These are phyloP conservation scores for Cyprinus carpio DNA, from an alignment of 2,113 vertebrate species.

Conservation along the genomic window DNA sequence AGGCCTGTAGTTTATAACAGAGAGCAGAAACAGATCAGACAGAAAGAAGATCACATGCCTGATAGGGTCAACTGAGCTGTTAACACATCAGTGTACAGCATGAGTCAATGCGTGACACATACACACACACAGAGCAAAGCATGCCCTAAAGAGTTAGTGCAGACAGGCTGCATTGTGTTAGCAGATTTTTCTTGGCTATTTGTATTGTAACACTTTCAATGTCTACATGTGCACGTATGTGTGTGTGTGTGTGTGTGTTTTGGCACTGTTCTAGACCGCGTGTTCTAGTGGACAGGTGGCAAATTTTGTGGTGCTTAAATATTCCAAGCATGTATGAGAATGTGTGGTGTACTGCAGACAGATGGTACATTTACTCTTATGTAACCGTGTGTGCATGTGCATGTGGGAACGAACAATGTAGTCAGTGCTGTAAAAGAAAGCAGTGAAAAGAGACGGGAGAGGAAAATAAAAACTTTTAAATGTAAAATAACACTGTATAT, in stretches of 20 bases:
- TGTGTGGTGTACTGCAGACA: slow-evolving; percentile 52
- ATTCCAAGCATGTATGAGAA: slow-evolving; percentile 45
- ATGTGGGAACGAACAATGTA: slow-evolving; percentile 57
- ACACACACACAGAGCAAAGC: not conserved
- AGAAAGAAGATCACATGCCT: not conserved
- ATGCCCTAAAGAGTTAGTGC: not conserved
- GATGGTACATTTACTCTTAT: slow-evolving; percentile 56
- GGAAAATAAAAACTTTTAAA: not conserved
- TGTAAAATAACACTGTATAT: slow-evolving; percentile 35
- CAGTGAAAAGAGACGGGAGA: slow-evolving; percentile 20
- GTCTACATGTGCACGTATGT: not conserved
- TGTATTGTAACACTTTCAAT: not conserved
- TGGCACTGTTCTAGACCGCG: not conserved
- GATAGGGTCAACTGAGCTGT: slow-evolving; percentile 4
- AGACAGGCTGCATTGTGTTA: not conserved
- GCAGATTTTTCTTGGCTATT: slow-evolving; percentile 17
- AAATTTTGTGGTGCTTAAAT: slow-evolving; percentile 45
- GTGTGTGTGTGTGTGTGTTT: not conserved
- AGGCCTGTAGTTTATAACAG: not conserved
- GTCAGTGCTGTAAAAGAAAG: slow-evolving; percentile 70
- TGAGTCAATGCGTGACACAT: slow-evolving; percentile 10
- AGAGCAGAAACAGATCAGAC: slow-evolving; percentile 14
- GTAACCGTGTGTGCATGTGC: slow-evolving; percentile 40
- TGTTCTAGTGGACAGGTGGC: slow-evolving; percentile 50
- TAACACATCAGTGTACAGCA: slow-evolving; percentile 16